Base-by-base conservation (phyloP, 2,888 invertebrate genomes). In the Malacosoma neustria region DNA sequence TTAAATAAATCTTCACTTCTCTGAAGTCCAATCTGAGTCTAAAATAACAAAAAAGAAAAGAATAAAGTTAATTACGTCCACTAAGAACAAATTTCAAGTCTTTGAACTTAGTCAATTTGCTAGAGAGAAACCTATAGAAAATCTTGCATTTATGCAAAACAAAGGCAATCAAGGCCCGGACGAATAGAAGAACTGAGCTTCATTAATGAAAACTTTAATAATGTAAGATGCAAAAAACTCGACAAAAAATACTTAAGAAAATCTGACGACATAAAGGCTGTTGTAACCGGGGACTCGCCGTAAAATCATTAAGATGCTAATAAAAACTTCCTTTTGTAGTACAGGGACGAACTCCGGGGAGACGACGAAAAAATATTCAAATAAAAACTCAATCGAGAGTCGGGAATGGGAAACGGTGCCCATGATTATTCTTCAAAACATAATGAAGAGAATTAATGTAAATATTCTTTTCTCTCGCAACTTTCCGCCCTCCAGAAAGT, bases 291-390 rank as follows among this genome's bases (percentile, higher is more conserved):
- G 80, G 81, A 77, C 77, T 73, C 73, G 77, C 82, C 85, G 87
- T 87, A 86, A 87, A 87, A 87, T 87, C 87, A 87, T 87, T 87
- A 87, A 86, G 87, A 87, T 86, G 87, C 87, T 86, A 86, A 86
- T 87, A 87, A 86, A 86, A 87, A 85, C 86, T 85, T 86, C 81
- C 85, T 85, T 84, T 84, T 84, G 84, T 84, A 67, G 70, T 72
- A 61, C 77, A 72, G 79, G 74, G 77, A 73, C 75, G 77, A 75
- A 81, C 79, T 75, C 66, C 51, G 68, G 65, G 66, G 67, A 61
- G 64, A 65, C 46, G 56, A 61, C 58, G 63, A 75, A 79, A 74
- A 82, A 82, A 82, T 82, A 84, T 82, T 87, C 87, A 85, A 87
- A 86, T 85, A 85, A 86, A 85, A 86, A 82, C 82, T 81, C 86